Evolutionary conservation across 1,140 invertebrate genomes (phyloP).

Genomic region (Drosophila ogumai): DNA sequence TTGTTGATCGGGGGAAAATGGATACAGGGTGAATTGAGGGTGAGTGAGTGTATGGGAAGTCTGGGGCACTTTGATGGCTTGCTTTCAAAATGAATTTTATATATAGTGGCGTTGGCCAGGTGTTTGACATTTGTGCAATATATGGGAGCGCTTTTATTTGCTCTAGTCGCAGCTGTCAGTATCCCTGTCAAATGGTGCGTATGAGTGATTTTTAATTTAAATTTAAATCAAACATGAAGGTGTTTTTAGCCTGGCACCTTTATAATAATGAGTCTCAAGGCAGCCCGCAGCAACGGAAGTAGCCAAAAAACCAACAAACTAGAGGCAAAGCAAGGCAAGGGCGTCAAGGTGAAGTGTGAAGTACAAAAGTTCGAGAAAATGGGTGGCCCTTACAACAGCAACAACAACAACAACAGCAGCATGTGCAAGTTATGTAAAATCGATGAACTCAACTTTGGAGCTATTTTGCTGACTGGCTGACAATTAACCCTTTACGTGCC

Average conservation of each 20-base stretch:
- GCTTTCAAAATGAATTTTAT: constrained; percentile 47
- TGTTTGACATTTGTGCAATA: constrained; percentile 36
- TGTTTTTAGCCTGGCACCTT: constrained; percentile 12
- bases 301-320: constrained; percentile 50
- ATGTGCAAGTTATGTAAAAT: constrained; percentile 69
- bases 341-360: constrained; percentile 70
- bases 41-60: constrained; percentile 1
- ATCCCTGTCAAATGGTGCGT: constrained; percentile 57
- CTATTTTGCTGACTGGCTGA: constrained; percentile 68
- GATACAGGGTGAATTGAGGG: constrained; percentile 2
- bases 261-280: constrained; percentile 21
- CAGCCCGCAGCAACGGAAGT: constrained; percentile 43
- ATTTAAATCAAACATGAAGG: constrained; percentile 50
- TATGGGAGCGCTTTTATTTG: constrained; percentile 22
- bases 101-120: constrained; percentile 32
- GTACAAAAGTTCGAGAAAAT: constrained; percentile 9
- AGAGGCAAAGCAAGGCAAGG: constrained; percentile 26
- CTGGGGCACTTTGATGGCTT: constrained; percentile 29
- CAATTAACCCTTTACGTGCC: constrained; percentile 79
- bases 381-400: not conserved
- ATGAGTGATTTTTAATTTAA: constrained; percentile 73
- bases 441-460: constrained; percentile 45
- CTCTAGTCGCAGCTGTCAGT: constrained; percentile 46
- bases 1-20: constrained; percentile 9
- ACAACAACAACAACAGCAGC: constrained; percentile 5